Evolutionary conservation across 1,140 invertebrate species (phyloP), one percentile per base, ranked within the genome.

Genomic region (Sycobia sp.): DNA sequence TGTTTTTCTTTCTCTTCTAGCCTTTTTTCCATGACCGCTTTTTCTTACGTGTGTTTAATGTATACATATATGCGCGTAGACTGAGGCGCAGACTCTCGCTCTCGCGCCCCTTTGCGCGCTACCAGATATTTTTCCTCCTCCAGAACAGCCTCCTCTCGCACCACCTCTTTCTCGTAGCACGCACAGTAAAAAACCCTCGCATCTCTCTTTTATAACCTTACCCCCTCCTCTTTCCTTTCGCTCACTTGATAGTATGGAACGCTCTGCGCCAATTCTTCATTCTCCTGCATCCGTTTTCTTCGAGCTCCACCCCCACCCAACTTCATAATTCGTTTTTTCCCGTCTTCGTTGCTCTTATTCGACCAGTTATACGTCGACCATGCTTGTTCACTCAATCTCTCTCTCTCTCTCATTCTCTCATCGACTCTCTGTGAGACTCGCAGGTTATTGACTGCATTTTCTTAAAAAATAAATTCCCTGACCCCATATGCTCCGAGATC

Each of bases 401-500:
- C 47, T 53, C 25, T 10, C 34, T 55, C 46, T 51, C 39, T 39
- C 38, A 43, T 57, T 27, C 46, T 36, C 44, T 62, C 32, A 29
- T 46, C 63, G 66, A 63, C 62, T 51, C 62, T 58, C 72, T 71
- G 71, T 68, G 70, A 76, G 71, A 76, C 77, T 70, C 69, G 65
- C 67, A 73, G 73, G 76, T 80, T 81, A 79, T 79, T 79, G 75
- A 75, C 73, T 78, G 75, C 77, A 79, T 79, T 79, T 79, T 80
- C 75, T 78, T 78, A 75, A 78, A 73, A 73, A 75, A 79, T 79
- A 71, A 77, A 77, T 74, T 75, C 69, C 70, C 65, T n/a, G n/a
- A n/a, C n/a, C n/a, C n/a, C n/a, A n/a, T n/a, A n/a, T n/a, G n/a
- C n/a, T n/a, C n/a, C n/a, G n/a, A n/a, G n/a, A n/a, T n/a, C n/a